These are phyloP conservation scores for Andrena haemorrhoa DNA, from an alignment of 2,888 invertebrate species.

Conservation along the genomic window DNA sequence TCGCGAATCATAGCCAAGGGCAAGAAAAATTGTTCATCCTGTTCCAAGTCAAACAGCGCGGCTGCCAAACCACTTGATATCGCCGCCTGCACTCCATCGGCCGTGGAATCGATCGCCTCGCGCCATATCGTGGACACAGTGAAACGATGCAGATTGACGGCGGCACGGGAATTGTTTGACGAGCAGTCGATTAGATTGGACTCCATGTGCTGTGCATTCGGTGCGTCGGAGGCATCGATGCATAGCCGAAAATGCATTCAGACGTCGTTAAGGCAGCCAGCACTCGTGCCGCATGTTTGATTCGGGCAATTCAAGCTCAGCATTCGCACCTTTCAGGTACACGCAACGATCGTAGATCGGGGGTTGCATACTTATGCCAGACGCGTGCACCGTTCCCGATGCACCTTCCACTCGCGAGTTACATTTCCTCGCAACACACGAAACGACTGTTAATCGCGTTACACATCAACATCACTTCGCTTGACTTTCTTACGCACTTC, in stretches of 20 bases:
- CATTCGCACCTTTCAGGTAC: conserved; percentile 44
- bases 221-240: conserved; percentile 30
- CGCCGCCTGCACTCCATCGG: conserved; percentile 39
- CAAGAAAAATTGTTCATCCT: conserved; percentile 44
- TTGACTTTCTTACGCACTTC: neutral
- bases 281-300: conserved; percentile 59
- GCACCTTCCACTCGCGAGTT: conserved; percentile 23
- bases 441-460: conserved; percentile 27
- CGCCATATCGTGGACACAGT: conserved; percentile 50
- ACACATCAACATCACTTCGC: conserved; percentile 1
- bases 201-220: conserved; percentile 40
- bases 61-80: conserved; percentile 36
- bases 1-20: neutral
- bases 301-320: conserved; percentile 68
- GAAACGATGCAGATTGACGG: conserved; percentile 65
- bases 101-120: conserved; percentile 62
- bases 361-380: conserved; percentile 26
- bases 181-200: conserved; percentile 67
- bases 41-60: conserved; percentile 30
- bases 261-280: conserved; percentile 44
- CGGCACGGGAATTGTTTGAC: conserved; percentile 67
- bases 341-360: conserved; percentile 24
- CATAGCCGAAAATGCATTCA: conserved; percentile 55
- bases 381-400: conserved; percentile 18
- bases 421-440: conserved; percentile 3